These are phyloP conservation scores for Sturnus vulgaris DNA, from an alignment of 2,113 vertebrate genomes.

Conservation along the genomic window DNA sequence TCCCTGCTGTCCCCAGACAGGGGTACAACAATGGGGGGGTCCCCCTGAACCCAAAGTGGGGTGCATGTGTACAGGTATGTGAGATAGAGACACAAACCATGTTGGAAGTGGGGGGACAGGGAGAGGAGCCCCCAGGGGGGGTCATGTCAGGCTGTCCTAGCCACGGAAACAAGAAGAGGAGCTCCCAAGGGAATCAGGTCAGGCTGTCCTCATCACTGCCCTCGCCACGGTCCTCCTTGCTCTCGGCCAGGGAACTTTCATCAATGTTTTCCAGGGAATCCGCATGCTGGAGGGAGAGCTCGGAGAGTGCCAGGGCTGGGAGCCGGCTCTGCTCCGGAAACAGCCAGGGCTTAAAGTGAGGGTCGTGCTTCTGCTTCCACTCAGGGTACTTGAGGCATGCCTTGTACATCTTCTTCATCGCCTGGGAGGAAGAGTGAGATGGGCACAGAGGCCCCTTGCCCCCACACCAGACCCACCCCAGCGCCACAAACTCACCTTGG, in stretches of 20 bases:
- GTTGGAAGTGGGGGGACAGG: neutral
- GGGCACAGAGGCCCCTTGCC: neutral
- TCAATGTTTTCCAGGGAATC: slow-evolving; percentile 95
- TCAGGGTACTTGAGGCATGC: slow-evolving; percentile 88
- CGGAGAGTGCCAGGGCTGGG: slow-evolving; percentile 79
- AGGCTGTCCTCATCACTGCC: slow-evolving; percentile 85
- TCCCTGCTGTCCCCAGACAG: neutral
- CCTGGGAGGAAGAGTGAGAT: slow-evolving; percentile 61
- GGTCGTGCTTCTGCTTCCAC: slow-evolving; percentile 89
- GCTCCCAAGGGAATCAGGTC: slow-evolving; percentile 44
- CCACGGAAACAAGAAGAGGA: neutral
- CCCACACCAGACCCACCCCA: neutral
- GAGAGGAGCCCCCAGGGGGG: neutral
- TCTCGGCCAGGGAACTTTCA: slow-evolving; percentile 83
- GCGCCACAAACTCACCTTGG: slow-evolving; percentile 77
- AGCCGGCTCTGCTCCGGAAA: slow-evolving; percentile 89
- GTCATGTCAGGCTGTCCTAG: slow-evolving; percentile 78
- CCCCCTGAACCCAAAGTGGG: neutral
- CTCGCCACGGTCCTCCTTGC: slow-evolving; percentile 77
- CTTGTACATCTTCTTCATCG: slow-evolving; percentile 92
- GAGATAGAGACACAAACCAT: neutral
- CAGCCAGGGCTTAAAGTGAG: slow-evolving; percentile 88
- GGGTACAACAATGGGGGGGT: neutral
- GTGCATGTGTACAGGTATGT: neutral
- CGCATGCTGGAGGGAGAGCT: slow-evolving; percentile 87